Evolutionary conservation across 2,888 invertebrate genomes (phyloP), one percentile per base, ranked within the genome.

Genomic region (Anticlea derivata): DNA sequence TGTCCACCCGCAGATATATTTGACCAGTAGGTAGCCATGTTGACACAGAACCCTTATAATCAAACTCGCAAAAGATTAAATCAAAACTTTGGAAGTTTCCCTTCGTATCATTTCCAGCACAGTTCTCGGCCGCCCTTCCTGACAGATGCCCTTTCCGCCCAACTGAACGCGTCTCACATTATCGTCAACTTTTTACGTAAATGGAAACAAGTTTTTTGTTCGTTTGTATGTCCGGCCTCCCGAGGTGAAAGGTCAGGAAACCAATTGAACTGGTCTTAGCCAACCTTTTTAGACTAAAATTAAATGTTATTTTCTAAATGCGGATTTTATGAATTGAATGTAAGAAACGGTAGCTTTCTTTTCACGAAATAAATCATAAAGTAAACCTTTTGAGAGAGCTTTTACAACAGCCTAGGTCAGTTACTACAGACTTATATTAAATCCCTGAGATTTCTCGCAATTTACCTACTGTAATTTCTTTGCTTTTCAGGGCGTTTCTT

Each of bases 131-230:
- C 54, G 38, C 43, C 52, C 47, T 47, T 43, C 37, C 52, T 56
- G 63, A 56, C 61, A 58, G 59, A 57, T 61, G 57, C 52, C 56
- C 47, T 55, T 56, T 59, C 52, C 49, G 61, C 51, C 46, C 54
- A 50, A 56, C 51, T 54, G 58, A 52, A 54, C 58, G 56, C 53
- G 50, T 57, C 41, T 58, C 54, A 55, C 51, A 59, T 56, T 61
- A 61, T 58, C 61, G 49, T 56, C 55, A 53, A 55, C 52, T 58
- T 63, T 63, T 63, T 41, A 44, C 35, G 44, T 47, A 50, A 50
- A 59, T 57, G 55, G 46, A 53, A 50, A 55, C 47, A 55, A 50
- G 43, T 46, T 56, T 56, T 53, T 50, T 49, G 55, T 49, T 17
- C 50, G 53, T 53, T 49, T 47, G 53, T 49, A 35, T 31, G 52